Base-by-base conservation (phyloP, 2,888 invertebrate genomes). In the Netelia melanura region DNA sequence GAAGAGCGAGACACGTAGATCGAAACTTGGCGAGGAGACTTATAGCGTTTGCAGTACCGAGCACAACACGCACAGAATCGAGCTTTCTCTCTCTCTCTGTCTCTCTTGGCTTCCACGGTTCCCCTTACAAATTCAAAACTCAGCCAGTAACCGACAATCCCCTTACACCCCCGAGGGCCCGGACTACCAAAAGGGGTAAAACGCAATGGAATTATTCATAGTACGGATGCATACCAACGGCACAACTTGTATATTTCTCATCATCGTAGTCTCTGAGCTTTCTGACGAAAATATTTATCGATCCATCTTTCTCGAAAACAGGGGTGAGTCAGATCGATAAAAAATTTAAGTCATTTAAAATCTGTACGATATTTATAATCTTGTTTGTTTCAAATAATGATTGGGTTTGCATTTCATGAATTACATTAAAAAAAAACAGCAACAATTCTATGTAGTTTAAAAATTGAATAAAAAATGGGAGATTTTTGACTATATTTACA, bases 151-250 rank as follows among this genome's bases (percentile, higher is more conserved):
- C 81, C 74, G n/a, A 86, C 81, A 78, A 75, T 81, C 84, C 87
- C 84, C 84, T 83, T 67, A 68, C 83, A 65, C 79, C 85, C 85
- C 84, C 43, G 43, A 83, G 87, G 88, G 90, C 88, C 80, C 84
- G 64, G 71, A 83, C 86, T 85, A 81, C 87, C 81, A 87, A 91
- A 90, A 91, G 91, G 92, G 92, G 90, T 91, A 89, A 91, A 91
- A 89, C 90, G 89, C 85, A 89, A 90, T 88, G 88, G 89, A 92
- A 92, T 92, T 92, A 92, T 92, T 92, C 91, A 91, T 91, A 88
- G 65, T 79, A 62, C 82, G 61, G 71, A 82, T 83, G 80, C 75
- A 76, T 76, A 85, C 72, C 72, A 68, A 83, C 61, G 75, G 64
- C 79, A 44, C 70, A 76, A 79, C 85, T 68, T 71, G 44, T 56